These are phyloP conservation scores for Hiodon alosoides DNA, from an alignment of 2,113 vertebrate genomes.

Conservation along the genomic window DNA sequence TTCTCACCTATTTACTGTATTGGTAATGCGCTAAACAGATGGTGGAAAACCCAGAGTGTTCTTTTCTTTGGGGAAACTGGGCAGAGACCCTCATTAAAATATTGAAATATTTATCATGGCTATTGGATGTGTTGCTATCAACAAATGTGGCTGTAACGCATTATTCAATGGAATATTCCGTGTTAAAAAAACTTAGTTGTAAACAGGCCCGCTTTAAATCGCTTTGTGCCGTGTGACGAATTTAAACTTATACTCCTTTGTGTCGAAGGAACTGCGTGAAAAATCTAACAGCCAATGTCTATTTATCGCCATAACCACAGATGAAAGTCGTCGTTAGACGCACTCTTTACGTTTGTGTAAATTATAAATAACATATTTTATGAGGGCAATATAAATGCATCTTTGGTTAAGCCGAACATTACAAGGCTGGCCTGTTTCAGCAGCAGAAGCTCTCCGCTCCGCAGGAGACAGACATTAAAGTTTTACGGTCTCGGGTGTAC, in stretches of 20 bases:
- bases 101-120: no score
- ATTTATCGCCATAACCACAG: background rate
- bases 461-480: conserved; percentile 52
- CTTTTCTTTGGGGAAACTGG: no score
- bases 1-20: no score
- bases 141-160: no score
- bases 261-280: conserved; percentile 5
- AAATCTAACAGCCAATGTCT: conserved; percentile 3
- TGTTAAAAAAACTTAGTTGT: no score
- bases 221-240: conserved; percentile 5
- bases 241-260: background rate
- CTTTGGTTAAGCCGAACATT: conserved; percentile 53
- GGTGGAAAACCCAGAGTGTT: no score
- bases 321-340: background rate
- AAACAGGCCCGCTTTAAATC: no score
- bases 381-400: conserved; percentile 12
- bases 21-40: no score
- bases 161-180: no score
- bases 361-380: conserved; percentile 23
- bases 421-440: conserved; percentile 46
- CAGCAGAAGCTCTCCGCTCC: conserved; percentile 41
- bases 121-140: no score
- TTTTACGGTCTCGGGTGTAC: conserved; percentile 47
- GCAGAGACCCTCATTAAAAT: no score
- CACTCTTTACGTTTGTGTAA: conserved; percentile 1